These are phyloP conservation scores for Coracopsis vasa DNA, from an alignment of 2,113 vertebrate genomes.

Conservation along the genomic window DNA sequence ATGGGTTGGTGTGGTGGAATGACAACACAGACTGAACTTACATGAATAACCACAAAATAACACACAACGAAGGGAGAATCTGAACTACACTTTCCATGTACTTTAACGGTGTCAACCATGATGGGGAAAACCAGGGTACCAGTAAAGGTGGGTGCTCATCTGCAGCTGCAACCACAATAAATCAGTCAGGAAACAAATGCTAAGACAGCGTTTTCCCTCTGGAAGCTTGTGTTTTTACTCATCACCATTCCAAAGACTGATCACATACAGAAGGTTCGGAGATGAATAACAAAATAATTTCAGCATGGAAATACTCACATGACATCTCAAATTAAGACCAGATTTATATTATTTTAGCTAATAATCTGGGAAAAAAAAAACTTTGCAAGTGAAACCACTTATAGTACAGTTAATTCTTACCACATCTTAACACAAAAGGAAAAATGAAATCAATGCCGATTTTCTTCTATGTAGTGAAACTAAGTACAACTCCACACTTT, in stretches of 20 bases:
- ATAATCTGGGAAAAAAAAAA: background rate
- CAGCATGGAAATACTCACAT: background rate
- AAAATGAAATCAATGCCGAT: background rate
- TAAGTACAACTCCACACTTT: background rate
- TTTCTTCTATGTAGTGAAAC: background rate
- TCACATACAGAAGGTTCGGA: background rate
- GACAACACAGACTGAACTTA: background rate
- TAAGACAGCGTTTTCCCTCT: background rate
- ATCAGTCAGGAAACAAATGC: background rate
- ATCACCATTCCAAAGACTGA: background rate
- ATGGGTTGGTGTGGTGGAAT: background rate
- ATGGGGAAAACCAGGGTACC: background rate
- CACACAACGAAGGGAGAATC: accelerated
- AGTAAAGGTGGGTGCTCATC: background rate
- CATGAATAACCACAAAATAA: background rate
- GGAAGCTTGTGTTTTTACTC: background rate
- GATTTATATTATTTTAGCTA: background rate
- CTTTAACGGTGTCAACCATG: background rate
- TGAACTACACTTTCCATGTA: background rate
- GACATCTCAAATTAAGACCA: background rate
- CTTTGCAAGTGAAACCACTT: background rate
- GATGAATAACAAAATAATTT: background rate
- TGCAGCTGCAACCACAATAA: background rate
- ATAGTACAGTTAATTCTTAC: background rate
- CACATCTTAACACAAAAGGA: background rate